A percentile compares a stretch with the other conserved stretches of the same genome.
These are phyloP conservation scores for Argynnis bischoffii DNA, from an alignment of 2,888 invertebrate species.

Conservation along the genomic window DNA sequence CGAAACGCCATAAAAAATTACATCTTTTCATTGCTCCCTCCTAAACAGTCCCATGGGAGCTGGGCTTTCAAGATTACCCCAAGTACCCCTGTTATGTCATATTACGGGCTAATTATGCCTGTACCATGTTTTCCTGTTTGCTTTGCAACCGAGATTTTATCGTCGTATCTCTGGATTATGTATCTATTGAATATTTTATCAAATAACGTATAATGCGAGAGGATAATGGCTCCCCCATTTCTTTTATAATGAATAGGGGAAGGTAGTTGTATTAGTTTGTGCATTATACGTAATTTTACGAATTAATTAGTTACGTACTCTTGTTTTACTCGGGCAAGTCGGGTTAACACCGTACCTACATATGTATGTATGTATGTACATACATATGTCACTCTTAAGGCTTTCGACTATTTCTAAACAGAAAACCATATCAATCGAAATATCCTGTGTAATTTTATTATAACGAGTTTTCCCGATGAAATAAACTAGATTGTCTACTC, in stretches of 20 bases:
- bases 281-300: too few relatives aligned
- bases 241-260: neutral
- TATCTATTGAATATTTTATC: conserved; percentile 28
- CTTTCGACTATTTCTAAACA: too few relatives aligned
- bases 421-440: too few relatives aligned
- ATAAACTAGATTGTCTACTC: too few relatives aligned
- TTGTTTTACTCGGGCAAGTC: too few relatives aligned
- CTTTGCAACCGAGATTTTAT: conserved; percentile 49
- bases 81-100: conserved; percentile 53
- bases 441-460: too few relatives aligned
- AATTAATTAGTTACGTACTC: too few relatives aligned
- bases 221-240: neutral
- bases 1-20: conserved; percentile 28
- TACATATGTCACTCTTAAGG: too few relatives aligned
- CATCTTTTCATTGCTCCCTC: conserved; percentile 34
- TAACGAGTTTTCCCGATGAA: too few relatives aligned
- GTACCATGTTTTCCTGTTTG: conserved; percentile 56
- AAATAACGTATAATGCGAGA: conserved; percentile 11
- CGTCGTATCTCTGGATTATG: conserved; percentile 6
- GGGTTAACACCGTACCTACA: too few relatives aligned
- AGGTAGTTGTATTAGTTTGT: too few relatives aligned
- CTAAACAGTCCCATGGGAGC: conserved; percentile 36
- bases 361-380: too few relatives aligned
- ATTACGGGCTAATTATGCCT: conserved; percentile 64
- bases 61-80: conserved; percentile 45